Conservation (phyloP, 2,888 invertebrate species). For the Onthophagus sagittarius region DNA sequence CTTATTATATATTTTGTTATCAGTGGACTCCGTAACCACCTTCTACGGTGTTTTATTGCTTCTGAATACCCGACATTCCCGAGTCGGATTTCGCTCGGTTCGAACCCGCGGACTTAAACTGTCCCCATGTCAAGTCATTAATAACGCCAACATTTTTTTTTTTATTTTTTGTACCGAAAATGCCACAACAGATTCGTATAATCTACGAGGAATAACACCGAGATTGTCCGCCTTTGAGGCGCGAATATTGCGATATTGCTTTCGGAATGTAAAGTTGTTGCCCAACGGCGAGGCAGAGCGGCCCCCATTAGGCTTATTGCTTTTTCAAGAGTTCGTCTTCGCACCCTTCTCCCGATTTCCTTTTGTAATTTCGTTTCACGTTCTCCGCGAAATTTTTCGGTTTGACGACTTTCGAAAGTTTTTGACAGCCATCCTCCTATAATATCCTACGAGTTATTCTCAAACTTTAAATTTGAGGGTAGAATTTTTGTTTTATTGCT, state of each 20-base stretch:
- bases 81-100: slow-evolving; percentile 33
- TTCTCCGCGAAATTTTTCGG: background rate
- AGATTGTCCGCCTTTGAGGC: background rate
- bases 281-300: background rate
- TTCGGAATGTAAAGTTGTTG: slow-evolving; percentile 1
- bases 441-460: background rate
- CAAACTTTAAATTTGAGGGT: background rate
- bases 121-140: slow-evolving; percentile 27
- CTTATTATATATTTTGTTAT: slow-evolving; percentile 7
- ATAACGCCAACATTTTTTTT: background rate
- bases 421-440: background rate
- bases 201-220: background rate
- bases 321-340: slow-evolving; percentile 17
- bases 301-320: slow-evolving; percentile 24
- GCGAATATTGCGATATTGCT: slow-evolving; percentile 2
- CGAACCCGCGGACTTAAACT: slow-evolving; percentile 30
- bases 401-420: background rate
- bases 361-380: background rate
- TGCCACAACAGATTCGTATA: background rate
- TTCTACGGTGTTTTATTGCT: slow-evolving; percentile 50
- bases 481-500: background rate
- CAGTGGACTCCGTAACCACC: slow-evolving; percentile 17
- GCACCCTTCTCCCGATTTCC: slow-evolving; percentile 1
- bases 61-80: slow-evolving; percentile 52
- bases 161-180: background rate